Percentiles rank a stretch among this genome's conserved stretches.
Conservation (phyloP, 2,797 vertebrate species). For the Passerculus sandwichensis region DNA sequence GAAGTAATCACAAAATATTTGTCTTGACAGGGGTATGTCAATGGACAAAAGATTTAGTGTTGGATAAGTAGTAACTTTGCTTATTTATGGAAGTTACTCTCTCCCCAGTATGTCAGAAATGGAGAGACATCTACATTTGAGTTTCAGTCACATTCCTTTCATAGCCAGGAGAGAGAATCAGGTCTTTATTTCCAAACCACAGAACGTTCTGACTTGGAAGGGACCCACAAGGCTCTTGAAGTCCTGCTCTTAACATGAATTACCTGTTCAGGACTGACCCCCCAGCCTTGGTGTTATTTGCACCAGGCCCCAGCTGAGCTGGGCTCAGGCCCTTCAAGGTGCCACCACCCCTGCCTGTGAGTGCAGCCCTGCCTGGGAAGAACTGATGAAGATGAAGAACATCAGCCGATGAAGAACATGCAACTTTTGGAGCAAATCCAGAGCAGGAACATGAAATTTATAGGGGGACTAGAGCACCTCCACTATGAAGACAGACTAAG, state of each 20-base stretch:
- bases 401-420: not conserved
- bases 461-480: not conserved
- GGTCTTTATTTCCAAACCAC: not conserved
- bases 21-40: not conserved
- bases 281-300: not conserved
- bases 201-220: not conserved
- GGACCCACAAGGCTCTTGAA: not conserved
- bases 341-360: not conserved
- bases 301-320: not conserved
- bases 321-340: not conserved
- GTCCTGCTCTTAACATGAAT: accelerated
- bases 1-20: not conserved
- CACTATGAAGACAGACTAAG: not conserved
- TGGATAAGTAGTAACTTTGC: not conserved
- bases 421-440: not conserved
- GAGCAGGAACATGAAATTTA: not conserved
- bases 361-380: not conserved
- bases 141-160: not conserved
- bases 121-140: not conserved
- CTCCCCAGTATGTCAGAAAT: not conserved
- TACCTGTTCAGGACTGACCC: not conserved
- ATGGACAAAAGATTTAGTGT: not conserved
- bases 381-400: too few species aligned
- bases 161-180: not conserved
- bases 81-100: not conserved